Conservation (phyloP, 2,888 invertebrate genomes). For the Dynastes hyllus region DNA sequence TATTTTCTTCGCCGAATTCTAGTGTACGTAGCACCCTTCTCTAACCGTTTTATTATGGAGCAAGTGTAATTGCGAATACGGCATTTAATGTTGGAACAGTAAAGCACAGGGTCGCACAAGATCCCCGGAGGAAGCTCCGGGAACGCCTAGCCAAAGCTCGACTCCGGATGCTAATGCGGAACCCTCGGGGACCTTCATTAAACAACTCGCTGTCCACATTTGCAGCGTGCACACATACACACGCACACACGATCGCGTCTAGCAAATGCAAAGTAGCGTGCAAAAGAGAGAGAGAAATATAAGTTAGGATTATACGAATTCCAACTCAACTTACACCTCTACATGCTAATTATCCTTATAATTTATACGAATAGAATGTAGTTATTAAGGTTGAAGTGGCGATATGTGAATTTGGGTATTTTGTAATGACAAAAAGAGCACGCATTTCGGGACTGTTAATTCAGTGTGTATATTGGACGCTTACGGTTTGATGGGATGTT, state of each 20-base stretch:
- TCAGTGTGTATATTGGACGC: constrained; percentile 13
- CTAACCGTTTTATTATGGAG: constrained; percentile 63
- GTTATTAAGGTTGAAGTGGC: constrained; percentile 51
- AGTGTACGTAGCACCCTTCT: constrained; percentile 21
- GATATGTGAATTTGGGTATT: constrained; percentile 41
- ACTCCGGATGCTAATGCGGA: constrained; percentile 67
- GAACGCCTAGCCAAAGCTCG: constrained; percentile 55
- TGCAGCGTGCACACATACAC: constrained; percentile 60
- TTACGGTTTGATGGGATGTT: neutral
- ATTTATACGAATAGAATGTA: constrained; percentile 54
- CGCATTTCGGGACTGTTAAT: constrained; percentile 28
- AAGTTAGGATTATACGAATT: constrained; percentile 60
- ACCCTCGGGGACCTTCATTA: constrained; percentile 68
- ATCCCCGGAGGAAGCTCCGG: constrained; percentile 63
- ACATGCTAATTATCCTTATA: constrained; percentile 61
- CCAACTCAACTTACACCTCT: constrained; percentile 60
- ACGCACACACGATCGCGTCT: constrained; percentile 36
- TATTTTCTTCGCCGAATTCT: constrained; percentile 5
- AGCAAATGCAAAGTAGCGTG: constrained; percentile 30
- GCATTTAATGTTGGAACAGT: constrained; percentile 64
- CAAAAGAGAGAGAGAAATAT: constrained; percentile 45
- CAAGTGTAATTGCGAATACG: constrained; percentile 65
- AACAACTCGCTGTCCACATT: constrained; percentile 69
- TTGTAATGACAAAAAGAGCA: constrained; percentile 34
- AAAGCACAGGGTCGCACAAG: constrained; percentile 62